phyloP scores from a whole-genome alignment of 1,140 invertebrate genomes.

The Proctacanthus coquilletti region DNA sequence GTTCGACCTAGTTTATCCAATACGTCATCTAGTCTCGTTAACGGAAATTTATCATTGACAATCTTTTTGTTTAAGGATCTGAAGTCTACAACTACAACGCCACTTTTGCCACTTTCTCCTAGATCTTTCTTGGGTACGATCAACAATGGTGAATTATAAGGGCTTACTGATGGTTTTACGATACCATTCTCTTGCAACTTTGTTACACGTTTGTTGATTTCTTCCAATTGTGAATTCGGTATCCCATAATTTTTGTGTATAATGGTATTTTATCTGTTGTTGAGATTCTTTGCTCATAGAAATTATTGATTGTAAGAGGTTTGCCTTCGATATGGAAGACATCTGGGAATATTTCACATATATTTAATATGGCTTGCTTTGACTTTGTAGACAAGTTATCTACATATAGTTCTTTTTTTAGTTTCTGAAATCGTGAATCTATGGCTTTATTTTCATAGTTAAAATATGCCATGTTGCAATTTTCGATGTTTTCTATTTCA shows the following conservation, averaged over 20 bases:
- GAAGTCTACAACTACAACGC: slow-evolving; percentile 14
- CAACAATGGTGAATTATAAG: slow-evolving; percentile 13
- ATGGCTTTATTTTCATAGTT: no score
- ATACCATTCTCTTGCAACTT: slow-evolving; percentile 11
- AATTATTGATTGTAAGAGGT: no score
- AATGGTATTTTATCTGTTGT: slow-evolving; percentile 4
- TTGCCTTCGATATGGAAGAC: no score
- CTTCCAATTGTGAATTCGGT: slow-evolving; percentile 12
- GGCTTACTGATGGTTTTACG: slow-evolving; percentile 9
- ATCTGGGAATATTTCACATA: no score
- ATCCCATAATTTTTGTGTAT: slow-evolving; percentile 7
- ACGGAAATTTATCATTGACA: slow-evolving; percentile 24
- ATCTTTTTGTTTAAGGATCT: slow-evolving; percentile 14
- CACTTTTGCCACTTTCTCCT: slow-evolving; percentile 9
- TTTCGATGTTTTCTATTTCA: no score
- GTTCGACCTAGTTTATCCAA: slow-evolving; percentile 21
- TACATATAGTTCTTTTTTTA: no score
- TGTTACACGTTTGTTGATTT: slow-evolving; percentile 11
- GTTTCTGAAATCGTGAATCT: no score
- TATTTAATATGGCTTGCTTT: no score
- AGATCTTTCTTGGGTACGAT: slow-evolving; percentile 11
- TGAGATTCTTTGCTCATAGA: slow-evolving; percentile 5
- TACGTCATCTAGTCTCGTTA: slow-evolving; percentile 31
- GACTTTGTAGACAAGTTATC: no score
- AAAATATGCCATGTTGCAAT: no score